A percentile compares a stretch with the other conserved stretches of the same genome.
Conservation (phyloP, 2,888 invertebrate genomes). For the Rhingia campestris region DNA sequence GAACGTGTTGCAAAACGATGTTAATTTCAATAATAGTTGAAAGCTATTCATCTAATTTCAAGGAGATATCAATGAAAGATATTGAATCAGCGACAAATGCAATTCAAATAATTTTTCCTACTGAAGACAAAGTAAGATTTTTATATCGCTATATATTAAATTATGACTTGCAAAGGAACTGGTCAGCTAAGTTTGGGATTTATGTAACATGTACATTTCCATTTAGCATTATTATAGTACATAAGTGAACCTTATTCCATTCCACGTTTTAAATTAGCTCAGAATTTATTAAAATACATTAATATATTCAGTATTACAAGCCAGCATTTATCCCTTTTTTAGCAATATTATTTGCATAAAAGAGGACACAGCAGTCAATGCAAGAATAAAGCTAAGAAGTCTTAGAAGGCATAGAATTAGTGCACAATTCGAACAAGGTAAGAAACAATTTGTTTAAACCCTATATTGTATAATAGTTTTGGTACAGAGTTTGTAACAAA, state of each 20-base stretch:
- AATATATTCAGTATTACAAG: not conserved
- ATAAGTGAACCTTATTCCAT: no score
- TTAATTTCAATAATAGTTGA: constrained; percentile 48
- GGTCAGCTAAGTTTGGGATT: no score
- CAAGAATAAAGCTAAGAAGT: constrained; percentile 19
- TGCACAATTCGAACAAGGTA: constrained; percentile 7
- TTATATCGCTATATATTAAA: not conserved
- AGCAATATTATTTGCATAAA: constrained; percentile 50
- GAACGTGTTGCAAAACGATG: constrained; percentile 17
- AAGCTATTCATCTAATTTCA: constrained; percentile 27
- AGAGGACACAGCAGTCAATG: constrained; percentile 47
- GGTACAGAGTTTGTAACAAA: no score
- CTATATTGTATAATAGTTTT: not conserved
- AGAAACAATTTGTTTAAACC: not conserved
- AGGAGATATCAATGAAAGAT: constrained; percentile 41
- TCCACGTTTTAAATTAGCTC: no score
- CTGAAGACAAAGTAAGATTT: constrained; percentile 35
- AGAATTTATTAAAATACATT: no score
- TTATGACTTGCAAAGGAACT: not conserved
- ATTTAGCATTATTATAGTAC: no score
- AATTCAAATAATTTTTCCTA: constrained; percentile 29
- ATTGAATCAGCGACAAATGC: constrained; percentile 40
- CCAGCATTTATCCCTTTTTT: constrained; percentile 5
- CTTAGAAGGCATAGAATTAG: not conserved
- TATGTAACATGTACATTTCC: no score